Percentiles rank a stretch among this genome's conserved stretches.
Evolutionary conservation across 2,113 vertebrate species (phyloP).

Genomic region (Paradoxurus hermaphroditus): DNA sequence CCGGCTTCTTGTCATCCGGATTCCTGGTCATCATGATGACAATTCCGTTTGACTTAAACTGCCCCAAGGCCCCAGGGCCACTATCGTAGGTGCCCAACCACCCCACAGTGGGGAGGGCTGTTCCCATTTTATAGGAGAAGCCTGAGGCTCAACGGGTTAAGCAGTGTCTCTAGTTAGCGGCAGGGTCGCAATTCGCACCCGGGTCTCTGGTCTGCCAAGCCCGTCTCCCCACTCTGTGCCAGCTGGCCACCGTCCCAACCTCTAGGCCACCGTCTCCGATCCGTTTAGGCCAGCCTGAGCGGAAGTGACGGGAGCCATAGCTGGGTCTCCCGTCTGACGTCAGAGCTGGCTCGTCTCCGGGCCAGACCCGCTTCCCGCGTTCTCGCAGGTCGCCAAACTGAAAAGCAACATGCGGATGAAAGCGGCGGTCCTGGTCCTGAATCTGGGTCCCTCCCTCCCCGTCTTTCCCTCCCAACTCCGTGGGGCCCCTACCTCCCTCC

Average conservation of each 20-base stretch:
- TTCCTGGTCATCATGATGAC: not conserved
- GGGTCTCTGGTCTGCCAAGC: not conserved
- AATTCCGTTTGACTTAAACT: not conserved
- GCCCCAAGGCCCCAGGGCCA: accelerated
- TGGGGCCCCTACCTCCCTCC: accelerated
- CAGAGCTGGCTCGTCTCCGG: not conserved
- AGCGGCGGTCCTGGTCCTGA: not conserved
- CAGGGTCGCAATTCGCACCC: not conserved
- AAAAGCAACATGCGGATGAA: accelerated
- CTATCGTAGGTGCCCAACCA: accelerated
- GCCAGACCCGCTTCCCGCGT: accelerated
- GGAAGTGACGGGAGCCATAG: not conserved
- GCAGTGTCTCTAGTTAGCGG: not conserved
- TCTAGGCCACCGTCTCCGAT: accelerated
- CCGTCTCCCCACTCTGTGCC: not conserved
- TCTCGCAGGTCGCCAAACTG: accelerated
- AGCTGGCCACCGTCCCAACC: not conserved
- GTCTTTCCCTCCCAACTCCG: not conserved
- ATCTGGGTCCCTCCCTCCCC: accelerated
- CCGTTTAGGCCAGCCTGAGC: not conserved
- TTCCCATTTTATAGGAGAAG: not conserved
- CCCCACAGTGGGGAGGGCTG: accelerated
- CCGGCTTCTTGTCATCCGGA: not conserved
- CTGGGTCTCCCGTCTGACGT: not conserved
- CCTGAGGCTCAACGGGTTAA: not conserved